Conservation (phyloP, 2,888 invertebrate genomes). For the Biston stratarius region DNA sequence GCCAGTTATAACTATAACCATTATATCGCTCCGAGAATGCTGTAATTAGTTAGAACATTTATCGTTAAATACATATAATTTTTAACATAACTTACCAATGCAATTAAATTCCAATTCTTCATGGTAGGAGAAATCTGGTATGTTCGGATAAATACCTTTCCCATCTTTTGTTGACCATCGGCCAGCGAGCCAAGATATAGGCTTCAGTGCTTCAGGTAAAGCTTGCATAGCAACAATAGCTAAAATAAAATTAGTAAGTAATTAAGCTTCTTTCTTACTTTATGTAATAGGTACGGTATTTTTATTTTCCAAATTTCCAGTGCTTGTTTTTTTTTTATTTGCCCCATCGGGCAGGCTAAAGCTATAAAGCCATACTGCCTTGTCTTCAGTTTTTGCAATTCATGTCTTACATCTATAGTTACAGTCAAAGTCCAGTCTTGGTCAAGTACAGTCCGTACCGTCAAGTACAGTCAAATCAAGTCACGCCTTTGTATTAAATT, state of each 20-base stretch:
- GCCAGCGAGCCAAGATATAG: constrained; percentile 87
- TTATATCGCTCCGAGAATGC: neutral
- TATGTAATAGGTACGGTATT: neutral
- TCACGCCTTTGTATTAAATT: too few species aligned
- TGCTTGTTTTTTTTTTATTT: neutral
- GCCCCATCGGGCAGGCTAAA: too few species aligned
- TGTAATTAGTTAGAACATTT: neutral
- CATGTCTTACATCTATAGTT: neutral
- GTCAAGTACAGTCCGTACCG: too few species aligned
- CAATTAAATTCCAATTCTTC: constrained; percentile 86
- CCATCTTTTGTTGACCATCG: constrained; percentile 85
- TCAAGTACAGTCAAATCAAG: too few species aligned
- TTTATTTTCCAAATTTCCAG: neutral
- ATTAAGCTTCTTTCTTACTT: too few species aligned
- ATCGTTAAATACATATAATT: too few species aligned
- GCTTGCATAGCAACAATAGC: constrained; percentile 34
- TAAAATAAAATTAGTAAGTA: too few species aligned
- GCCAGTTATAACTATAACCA: too few species aligned
- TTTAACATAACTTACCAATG: constrained; percentile 70
- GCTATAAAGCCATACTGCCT: too few species aligned
- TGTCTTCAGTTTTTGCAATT: too few species aligned
- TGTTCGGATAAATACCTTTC: constrained; percentile 85
- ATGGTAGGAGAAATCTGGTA: constrained; percentile 84
- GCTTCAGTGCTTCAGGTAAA: constrained; percentile 80
- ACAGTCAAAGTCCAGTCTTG: too few species aligned